phyloP scores from a whole-genome alignment of 2,888 invertebrate genomes.

The Drosophila acutilabella region DNA sequence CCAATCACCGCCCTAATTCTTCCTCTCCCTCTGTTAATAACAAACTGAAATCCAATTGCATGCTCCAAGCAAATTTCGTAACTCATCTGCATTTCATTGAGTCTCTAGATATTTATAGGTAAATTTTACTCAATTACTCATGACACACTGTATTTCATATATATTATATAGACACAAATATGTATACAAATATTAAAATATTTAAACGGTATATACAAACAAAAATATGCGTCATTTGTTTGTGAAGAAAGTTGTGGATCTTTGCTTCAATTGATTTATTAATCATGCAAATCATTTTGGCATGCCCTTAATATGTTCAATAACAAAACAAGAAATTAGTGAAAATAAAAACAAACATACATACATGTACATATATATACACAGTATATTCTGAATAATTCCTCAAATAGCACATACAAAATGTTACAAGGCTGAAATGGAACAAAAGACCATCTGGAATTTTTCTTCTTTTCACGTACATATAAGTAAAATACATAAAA shows the following conservation, averaged over 20 bases:
- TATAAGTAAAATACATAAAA: background rate
- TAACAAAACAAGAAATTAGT: background rate
- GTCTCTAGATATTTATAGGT: background rate
- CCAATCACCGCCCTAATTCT: background rate
- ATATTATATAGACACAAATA: background rate
- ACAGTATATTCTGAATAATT: conserved; percentile 19
- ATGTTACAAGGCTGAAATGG: conserved; percentile 1
- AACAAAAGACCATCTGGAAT: conserved; percentile 16
- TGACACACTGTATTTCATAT: background rate
- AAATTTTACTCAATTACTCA: background rate
- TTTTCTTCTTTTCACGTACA: background rate
- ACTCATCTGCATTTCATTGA: conserved; percentile 19
- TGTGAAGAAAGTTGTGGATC: conserved; percentile 3
- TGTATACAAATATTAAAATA: conserved; percentile 4
- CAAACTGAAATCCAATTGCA: conserved; percentile 17
- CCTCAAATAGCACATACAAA: conserved; percentile 3
- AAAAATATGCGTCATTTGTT: conserved; percentile 7
- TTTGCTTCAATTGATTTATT: conserved; percentile 17
- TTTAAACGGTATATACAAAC: background rate
- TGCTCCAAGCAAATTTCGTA: conserved; percentile 7
- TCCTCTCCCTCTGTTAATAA: background rate
- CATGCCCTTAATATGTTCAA: conserved; percentile 21
- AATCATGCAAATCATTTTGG: conserved; percentile 32
- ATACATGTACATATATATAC: too few species aligned
- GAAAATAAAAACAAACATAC: background rate